A percentile compares a stretch with the other conserved stretches of the same genome.
Evolutionary conservation across 2,113 vertebrate species (phyloP).

Genomic region (Nycticebus coucang): DNA sequence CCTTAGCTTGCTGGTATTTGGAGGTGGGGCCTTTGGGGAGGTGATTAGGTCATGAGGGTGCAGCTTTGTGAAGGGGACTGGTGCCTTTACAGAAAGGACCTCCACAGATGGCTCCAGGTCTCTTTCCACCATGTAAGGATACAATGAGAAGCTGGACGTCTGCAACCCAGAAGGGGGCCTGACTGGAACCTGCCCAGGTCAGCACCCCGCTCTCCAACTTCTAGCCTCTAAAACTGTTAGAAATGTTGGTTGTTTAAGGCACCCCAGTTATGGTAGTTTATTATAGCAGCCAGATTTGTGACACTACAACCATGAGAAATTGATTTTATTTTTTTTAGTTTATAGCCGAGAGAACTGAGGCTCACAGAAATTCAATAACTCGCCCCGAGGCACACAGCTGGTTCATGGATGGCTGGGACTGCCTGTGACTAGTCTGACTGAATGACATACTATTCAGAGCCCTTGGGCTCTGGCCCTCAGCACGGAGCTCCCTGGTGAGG

Average conservation of each 20-base stretch:
- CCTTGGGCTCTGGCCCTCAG: not conserved
- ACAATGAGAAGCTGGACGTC: not conserved
- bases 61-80: not conserved
- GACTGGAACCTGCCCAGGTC: not conserved
- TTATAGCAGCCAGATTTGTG: not conserved
- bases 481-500: not conserved
- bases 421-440: not conserved
- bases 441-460: not conserved
- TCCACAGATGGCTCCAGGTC: too few species aligned
- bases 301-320: not conserved
- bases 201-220: not conserved
- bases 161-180: not conserved
- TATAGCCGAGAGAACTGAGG: not conserved
- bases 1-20: not conserved
- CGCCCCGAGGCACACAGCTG: not conserved
- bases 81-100: not conserved
- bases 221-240: not conserved
- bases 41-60: not conserved
- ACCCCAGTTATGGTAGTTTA: not conserved
- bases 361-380: not conserved
- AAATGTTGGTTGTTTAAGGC: not conserved
- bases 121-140: not conserved
- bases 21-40: too few species aligned
- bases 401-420: not conserved
- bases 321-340: not conserved